phyloP scores from a whole-genome alignment of 2,113 vertebrate genomes.

The Periophthalmus modestus region DNA sequence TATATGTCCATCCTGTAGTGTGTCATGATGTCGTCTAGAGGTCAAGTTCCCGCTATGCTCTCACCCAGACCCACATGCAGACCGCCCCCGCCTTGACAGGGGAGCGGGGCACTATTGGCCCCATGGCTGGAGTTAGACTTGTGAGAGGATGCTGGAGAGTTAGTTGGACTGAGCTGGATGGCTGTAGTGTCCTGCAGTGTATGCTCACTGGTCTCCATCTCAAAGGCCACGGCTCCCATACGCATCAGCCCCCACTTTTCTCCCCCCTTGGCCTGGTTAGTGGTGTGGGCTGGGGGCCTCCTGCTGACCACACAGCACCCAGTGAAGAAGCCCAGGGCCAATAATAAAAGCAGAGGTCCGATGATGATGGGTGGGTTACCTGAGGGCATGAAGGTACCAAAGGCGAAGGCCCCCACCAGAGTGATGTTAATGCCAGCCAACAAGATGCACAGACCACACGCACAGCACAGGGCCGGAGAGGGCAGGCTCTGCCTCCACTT shows the following conservation, averaged over 20 bases:
- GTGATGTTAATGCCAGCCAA: conserved; percentile 96
- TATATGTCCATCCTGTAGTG: conserved; percentile 10
- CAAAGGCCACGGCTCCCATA: conserved; percentile 83
- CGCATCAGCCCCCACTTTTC: conserved; percentile 80
- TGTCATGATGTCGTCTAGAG: conserved; percentile 20
- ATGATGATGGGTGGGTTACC: conserved; percentile 89
- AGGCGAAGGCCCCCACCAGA: conserved; percentile 90
- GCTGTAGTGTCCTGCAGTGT: conserved; percentile 92
- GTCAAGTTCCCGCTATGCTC: conserved; percentile 51
- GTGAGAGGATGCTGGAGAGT: conserved; percentile 82
- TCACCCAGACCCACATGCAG: conserved; percentile 17
- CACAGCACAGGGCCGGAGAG: conserved; percentile 90
- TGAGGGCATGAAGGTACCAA: conserved; percentile 82
- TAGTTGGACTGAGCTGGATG: conserved; percentile 90
- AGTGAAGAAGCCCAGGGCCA: conserved; percentile 87
- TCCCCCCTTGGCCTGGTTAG: conserved; percentile 62
- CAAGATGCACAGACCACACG: conserved; percentile 94
- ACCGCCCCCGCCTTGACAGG: conserved; percentile 32
- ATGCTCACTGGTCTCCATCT: conserved; percentile 94
- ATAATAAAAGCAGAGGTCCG: conserved; percentile 84
- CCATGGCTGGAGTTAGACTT: conserved; percentile 62
- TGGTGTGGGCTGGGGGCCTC: conserved; percentile 65
- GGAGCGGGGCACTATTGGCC: conserved; percentile 17
- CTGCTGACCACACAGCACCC: conserved; percentile 89
- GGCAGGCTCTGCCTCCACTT: conserved; percentile 79